A percentile compares a stretch with the other conserved stretches of the same genome.
Conservation (phyloP, 2,113 vertebrate species). For the Vombatus ursinus region DNA sequence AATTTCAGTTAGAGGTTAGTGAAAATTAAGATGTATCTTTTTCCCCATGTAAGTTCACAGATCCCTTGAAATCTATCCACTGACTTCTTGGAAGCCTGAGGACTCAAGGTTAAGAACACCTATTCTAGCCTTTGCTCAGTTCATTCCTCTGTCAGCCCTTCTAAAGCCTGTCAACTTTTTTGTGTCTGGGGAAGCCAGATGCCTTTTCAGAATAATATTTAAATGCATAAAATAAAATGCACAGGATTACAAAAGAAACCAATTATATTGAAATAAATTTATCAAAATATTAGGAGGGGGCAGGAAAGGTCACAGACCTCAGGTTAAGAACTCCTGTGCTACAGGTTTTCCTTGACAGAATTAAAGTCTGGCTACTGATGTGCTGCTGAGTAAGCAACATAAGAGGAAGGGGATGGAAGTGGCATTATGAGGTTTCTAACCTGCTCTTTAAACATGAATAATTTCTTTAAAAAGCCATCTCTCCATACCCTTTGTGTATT, state of each 20-base stretch:
- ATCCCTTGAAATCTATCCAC: not conserved
- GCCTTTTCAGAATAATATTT: not conserved
- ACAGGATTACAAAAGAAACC: not conserved
- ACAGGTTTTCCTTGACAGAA: not conserved
- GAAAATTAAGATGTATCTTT: not conserved
- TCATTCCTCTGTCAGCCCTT: not conserved
- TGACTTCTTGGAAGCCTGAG: not conserved
- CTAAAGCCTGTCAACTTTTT: not conserved
- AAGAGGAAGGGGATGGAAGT: not conserved
- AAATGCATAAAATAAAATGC: not conserved
- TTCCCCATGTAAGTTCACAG: not conserved
- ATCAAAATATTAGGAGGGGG: not conserved
- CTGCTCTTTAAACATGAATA: not conserved
- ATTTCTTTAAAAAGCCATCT: not conserved
- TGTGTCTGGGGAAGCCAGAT: not conserved
- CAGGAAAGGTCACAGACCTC: not conserved
- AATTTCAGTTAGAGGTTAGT: not conserved
- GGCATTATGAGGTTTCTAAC: not conserved
- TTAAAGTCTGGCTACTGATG: not conserved
- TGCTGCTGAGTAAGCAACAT: not conserved
- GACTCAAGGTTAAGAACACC: not conserved
- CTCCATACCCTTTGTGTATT: not conserved
- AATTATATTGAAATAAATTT: not conserved
- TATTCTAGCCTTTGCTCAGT: not conserved
- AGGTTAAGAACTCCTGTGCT: not conserved